Evolutionary conservation across 2,888 invertebrate species (phyloP), one percentile per base, ranked within the genome.

Genomic region (Ariolimax columbianus): DNA sequence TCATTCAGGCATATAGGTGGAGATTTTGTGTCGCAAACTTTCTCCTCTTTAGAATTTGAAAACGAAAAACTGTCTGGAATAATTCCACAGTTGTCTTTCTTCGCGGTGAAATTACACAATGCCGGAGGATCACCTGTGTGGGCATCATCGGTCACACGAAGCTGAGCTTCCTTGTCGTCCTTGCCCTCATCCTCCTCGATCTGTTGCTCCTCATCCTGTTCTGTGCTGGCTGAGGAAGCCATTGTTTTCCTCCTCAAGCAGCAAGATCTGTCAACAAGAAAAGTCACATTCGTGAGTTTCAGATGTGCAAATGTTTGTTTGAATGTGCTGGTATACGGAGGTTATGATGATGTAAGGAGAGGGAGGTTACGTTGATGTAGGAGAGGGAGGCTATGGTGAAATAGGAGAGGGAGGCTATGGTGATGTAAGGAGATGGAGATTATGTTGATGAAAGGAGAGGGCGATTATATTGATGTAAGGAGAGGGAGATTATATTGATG

Each of bases 11-110:
- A 17, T 11, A 55, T 7, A 55, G 55, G 87, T n/a, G 90, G 90
- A 26, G 91, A 90, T 68, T 89, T 91, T 72, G 72, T 40, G 43
- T 47, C 43, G 11, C n/a, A 73, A 30, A 6, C 30, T 38, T 82
- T 88, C 75, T 87, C 89, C 75, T 87, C 89, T 36, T 87, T 82
- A 43, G 83, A 83, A 30, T 83, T 75, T 51, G n/a, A 33, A 23
- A 51, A 73, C 75, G 63, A 38, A 75, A 40, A 40, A 77, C 66
- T 77, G 11, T 83, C 77, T 63, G 91, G 88, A 79, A 90, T 91
- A 47, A 93, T 91, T 26, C 92, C 93, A 88, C 92, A 92, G 86
- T 92, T 92, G 86, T 93, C 92, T 85, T 92, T 92, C 80, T 90
- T 91, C 88, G 92, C 82, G 23, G 80, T 63, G n/a, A 86, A 70